phyloP scores from a whole-genome alignment of 2,888 invertebrate genomes.

The Antheraea assamensis region DNA sequence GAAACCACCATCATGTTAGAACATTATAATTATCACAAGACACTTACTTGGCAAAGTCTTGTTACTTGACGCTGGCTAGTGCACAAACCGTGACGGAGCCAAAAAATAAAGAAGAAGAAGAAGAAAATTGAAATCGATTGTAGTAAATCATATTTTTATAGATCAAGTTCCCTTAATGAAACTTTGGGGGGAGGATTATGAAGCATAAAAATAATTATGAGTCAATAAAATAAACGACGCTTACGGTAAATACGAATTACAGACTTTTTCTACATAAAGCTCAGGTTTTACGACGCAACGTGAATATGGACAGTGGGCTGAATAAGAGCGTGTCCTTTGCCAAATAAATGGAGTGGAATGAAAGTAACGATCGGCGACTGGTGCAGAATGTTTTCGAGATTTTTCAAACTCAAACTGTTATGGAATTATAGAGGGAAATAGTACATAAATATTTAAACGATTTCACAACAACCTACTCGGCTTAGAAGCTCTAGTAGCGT shows the following conservation, averaged over 20 bases:
- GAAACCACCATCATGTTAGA: too few species aligned
- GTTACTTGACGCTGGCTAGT: too few species aligned
- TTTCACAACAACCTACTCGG: not conserved
- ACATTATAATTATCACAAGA: too few species aligned
- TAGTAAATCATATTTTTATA: slow-evolving; percentile 34
- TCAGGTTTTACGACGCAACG: slow-evolving; percentile 31
- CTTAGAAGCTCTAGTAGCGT: too few species aligned
- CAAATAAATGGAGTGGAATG: slow-evolving; percentile 30
- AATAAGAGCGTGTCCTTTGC: slow-evolving; percentile 28
- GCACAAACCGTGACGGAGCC: too few species aligned
- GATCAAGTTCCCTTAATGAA: slow-evolving; percentile 45
- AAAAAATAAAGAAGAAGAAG: too few species aligned
- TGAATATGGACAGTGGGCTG: slow-evolving; percentile 32
- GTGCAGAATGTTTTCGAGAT: slow-evolving; percentile 24
- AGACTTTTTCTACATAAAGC: slow-evolving; percentile 37
- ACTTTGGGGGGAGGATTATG: slow-evolving; percentile 41
- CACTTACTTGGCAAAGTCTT: too few species aligned
- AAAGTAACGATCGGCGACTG: slow-evolving; percentile 26
- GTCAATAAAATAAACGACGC: slow-evolving; percentile 40
- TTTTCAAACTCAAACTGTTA: slow-evolving; percentile 2
- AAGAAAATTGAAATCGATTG: slow-evolving; percentile 36
- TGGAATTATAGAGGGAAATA: not conserved
- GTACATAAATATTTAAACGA: not conserved
- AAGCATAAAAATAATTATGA: slow-evolving; percentile 51
- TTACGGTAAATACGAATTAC: slow-evolving; percentile 38